These are phyloP conservation scores for Stenurella melanura DNA, from an alignment of 2,888 invertebrate genomes.

Conservation along the genomic window DNA sequence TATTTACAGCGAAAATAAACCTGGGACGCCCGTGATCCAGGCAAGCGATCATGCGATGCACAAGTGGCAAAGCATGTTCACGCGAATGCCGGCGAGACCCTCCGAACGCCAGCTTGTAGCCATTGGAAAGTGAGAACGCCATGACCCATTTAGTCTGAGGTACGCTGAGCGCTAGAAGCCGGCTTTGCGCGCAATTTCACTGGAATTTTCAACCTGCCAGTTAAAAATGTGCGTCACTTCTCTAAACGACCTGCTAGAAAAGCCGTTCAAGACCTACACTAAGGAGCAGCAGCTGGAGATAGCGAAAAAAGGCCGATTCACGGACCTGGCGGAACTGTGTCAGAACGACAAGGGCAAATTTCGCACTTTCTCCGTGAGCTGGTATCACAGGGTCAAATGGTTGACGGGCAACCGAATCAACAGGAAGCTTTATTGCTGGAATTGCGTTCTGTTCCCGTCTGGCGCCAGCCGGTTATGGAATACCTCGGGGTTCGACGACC, in stretches of 20 bases:
- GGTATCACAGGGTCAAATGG: conserved; percentile 45
- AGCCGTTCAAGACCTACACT: conserved; percentile 35
- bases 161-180: conserved; percentile 27
- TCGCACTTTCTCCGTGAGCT: conserved; percentile 36
- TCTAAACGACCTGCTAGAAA: conserved; percentile 42
- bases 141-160: conserved; percentile 9
- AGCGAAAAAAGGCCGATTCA: conserved; percentile 40
- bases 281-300: conserved; percentile 42
- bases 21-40: background rate
- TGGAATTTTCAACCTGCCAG: background rate
- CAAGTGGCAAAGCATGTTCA: background rate
- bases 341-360: conserved; percentile 46
- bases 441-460: conserved; percentile 40
- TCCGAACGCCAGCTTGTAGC: conserved; percentile 42
- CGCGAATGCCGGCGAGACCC: conserved; percentile 36
- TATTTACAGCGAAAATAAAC: background rate
- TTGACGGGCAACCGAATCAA: conserved; percentile 37
- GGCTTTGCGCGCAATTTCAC: conserved; percentile 4
- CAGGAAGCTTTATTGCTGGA: conserved; percentile 41
- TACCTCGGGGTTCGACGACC: conserved; percentile 42
- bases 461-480: conserved; percentile 40
- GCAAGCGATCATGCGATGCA: conserved; percentile 29
- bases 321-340: conserved; percentile 34
- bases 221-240: conserved; percentile 30
- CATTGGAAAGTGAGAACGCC: conserved; percentile 32